phyloP scores from a whole-genome alignment of 2,888 invertebrate species.

The Eupithecia tripunctaria region DNA sequence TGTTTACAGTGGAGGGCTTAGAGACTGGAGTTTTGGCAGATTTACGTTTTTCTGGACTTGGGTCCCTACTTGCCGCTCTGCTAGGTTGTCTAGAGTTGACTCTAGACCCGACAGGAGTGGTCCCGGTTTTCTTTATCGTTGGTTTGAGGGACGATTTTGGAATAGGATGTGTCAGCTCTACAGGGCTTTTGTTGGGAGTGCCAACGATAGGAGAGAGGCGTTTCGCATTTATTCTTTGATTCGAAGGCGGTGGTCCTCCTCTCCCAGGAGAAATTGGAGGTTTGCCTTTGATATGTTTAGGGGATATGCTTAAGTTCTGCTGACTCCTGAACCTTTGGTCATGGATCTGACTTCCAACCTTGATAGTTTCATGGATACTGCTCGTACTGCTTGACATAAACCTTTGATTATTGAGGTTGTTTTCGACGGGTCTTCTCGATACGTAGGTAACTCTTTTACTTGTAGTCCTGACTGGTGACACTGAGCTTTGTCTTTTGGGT shows the following conservation, averaged over 20 bases:
- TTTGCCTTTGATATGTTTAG: conserved; percentile 74
- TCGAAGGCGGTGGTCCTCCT: conserved; percentile 78
- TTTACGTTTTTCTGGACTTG: conserved; percentile 76
- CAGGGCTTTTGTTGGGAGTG: conserved; percentile 80
- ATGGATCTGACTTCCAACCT: conserved; percentile 71
- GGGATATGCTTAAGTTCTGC: conserved; percentile 70
- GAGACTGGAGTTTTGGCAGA: conserved; percentile 53
- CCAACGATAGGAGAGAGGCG: conserved; percentile 80
- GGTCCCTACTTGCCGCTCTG: conserved; percentile 71
- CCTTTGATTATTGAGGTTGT: conserved; percentile 66
- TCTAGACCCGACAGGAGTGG: conserved; percentile 73
- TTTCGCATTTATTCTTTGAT: conserved; percentile 75
- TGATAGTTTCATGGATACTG: conserved; percentile 78
- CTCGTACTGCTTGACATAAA: conserved; percentile 80
- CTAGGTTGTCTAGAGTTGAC: conserved; percentile 75
- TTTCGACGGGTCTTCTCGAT: conserved; percentile 59
- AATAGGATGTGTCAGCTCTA: conserved; percentile 47
- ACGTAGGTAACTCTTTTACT: conserved; percentile 52
- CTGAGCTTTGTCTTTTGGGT: conserved; percentile 77
- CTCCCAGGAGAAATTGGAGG: conserved; percentile 80
- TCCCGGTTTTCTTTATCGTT: conserved; percentile 66
- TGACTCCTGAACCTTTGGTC: conserved; percentile 73
- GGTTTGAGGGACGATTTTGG: conserved; percentile 46
- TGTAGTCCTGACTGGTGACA: conserved; percentile 69
- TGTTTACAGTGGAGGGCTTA: conserved; percentile 54